These are phyloP conservation scores for Scaptomyza polygonia DNA, from an alignment of 2,888 invertebrate genomes.

Conservation along the genomic window DNA sequence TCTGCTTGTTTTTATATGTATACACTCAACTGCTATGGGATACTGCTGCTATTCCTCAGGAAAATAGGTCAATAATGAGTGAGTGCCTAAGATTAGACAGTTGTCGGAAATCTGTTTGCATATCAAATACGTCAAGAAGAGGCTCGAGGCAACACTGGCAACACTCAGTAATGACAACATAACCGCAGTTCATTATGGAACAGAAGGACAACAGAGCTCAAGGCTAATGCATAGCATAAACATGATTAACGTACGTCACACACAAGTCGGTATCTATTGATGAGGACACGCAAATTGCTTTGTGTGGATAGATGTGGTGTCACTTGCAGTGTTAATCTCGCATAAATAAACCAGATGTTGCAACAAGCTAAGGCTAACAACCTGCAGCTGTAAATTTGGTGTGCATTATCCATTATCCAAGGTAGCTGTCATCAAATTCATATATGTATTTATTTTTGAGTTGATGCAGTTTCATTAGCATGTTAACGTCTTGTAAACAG, in stretches of 20 bases:
- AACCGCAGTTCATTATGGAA: slow-evolving; percentile 52
- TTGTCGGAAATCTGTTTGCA: slow-evolving; percentile 52
- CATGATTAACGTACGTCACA: slow-evolving; percentile 59
- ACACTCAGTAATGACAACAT: slow-evolving; percentile 23
- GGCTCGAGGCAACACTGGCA: not conserved
- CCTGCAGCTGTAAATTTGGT: slow-evolving; percentile 1
- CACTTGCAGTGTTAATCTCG: slow-evolving; percentile 49
- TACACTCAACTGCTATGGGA: slow-evolving; percentile 25
- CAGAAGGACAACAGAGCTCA: slow-evolving; percentile 11
- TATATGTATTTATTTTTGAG: slow-evolving; percentile 3
- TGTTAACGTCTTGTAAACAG: slow-evolving; percentile 70
- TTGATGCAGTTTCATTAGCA: slow-evolving; percentile 65
- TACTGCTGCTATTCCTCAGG: slow-evolving; percentile 1
- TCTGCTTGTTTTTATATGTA: slow-evolving; percentile 49
- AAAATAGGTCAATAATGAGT: slow-evolving; percentile 65
- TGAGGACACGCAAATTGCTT: not conserved
- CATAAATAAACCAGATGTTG: slow-evolving; percentile 58
- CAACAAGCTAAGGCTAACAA: not conserved
- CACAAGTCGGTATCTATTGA: slow-evolving; percentile 18
- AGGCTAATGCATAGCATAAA: slow-evolving; percentile 60
- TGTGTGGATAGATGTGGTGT: slow-evolving; percentile 20
- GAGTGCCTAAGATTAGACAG: slow-evolving; percentile 61
- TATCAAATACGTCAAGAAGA: slow-evolving; percentile 35
- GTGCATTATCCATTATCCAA: slow-evolving; percentile 23
- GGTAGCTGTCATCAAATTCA: slow-evolving; percentile 38